Evolutionary conservation across 64 coral and sea anemone species (phyloP), one percentile per base, ranked within the genome.

Genomic region (Actinia tenebrosa): DNA sequence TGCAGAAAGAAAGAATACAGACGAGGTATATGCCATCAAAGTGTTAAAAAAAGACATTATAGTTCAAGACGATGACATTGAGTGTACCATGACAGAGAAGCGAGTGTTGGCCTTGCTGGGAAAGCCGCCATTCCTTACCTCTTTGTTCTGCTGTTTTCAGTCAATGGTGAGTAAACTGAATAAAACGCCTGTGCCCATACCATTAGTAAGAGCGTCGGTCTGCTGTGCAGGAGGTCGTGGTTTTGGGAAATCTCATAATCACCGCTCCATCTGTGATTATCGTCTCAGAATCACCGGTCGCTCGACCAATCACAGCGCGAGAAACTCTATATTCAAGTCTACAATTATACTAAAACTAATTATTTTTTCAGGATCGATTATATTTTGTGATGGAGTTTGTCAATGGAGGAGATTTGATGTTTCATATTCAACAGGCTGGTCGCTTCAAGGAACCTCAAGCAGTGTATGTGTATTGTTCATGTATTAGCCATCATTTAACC

Each of bases 381-480:
- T 98, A 94, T 60, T 98, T 98, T 91, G 96, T 95, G 61, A 98
- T 98, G 96, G 96, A 98, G 64, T 98, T 92, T 88, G 90, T 98
- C 26, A 98, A 98, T 92, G 96, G 96, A 44, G 96, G 96, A 47
- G 96, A 98, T 77, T 84, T 98, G 52, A 98, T 98, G 96, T 98
- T 98, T 30, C 96, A 98, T 58, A 98, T 98, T 83, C 96, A 98
- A 45, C 92, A 98, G 55, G 87, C 89, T 80, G 95, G 95, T 50
- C 93, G 90, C 84, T 98, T 98, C 77, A 98, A 94, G 80, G 95
- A 98, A 59, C 95, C 95, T 44, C 95, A 94, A 45, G 95, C 95
- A 44, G 95, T 94, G 95, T 98, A 91, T 80, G 94, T 95, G 47
- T 50, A 8, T 8, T 50, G 47, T 50, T 50, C 47, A 50, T 50